phyloP scores from a whole-genome alignment of 2,113 vertebrate species.

The Papio anubis region DNA sequence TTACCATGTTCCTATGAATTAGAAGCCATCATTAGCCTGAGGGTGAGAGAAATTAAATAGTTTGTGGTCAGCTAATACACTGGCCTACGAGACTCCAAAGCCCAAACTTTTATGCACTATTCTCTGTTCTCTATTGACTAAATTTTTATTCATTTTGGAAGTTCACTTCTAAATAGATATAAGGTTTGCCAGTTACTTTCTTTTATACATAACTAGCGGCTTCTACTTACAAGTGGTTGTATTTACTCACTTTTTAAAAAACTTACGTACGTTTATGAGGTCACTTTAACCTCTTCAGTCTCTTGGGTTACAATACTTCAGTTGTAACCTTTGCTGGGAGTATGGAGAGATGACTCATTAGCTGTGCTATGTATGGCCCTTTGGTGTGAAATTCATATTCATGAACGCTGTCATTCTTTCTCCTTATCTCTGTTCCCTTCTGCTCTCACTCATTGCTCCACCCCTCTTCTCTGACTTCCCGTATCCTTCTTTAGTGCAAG shows the following conservation, averaged over 20 bases:
- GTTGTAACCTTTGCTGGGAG: neutral
- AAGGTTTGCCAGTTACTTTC: neutral
- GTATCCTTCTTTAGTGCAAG: neutral
- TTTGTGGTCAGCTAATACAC: neutral
- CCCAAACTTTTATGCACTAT: neutral
- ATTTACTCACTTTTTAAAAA: constrained; percentile 9
- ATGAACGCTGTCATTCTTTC: neutral
- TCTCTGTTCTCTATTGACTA: neutral
- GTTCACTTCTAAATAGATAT: neutral
- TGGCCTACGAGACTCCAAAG: neutral
- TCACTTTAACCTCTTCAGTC: neutral
- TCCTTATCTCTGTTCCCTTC: neutral
- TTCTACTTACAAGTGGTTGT: neutral
- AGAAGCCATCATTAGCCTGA: neutral
- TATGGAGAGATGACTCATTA: neutral
- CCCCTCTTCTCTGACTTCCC: neutral
- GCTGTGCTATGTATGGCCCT: neutral
- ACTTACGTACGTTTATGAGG: neutral
- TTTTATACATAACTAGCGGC: neutral
- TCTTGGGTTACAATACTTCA: neutral
- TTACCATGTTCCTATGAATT: neutral
- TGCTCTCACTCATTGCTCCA: rapidly evolving
- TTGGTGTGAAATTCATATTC: neutral
- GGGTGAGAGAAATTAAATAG: neutral
- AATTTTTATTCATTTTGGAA: neutral